A percentile compares a stretch with the other conserved stretches of the same genome.
Conservation (phyloP, 2,888 invertebrate species). For the Zaprionus lineosus region DNA sequence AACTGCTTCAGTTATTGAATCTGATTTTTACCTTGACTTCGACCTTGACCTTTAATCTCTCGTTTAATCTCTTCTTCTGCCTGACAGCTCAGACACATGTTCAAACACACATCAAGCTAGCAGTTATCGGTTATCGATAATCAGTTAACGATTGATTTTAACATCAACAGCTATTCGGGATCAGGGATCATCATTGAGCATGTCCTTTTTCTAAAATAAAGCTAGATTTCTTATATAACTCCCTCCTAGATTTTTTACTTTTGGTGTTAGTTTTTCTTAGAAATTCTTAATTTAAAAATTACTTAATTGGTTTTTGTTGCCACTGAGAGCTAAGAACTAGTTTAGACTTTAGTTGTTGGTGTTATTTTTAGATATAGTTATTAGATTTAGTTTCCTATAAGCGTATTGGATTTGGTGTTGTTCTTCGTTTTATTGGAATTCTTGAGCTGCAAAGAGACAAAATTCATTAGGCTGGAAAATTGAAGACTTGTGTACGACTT, state of each 20-base stretch:
- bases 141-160: too few species aligned
- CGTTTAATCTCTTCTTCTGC: too few species aligned
- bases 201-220: neutral
- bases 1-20: conserved; percentile 4
- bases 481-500: too few species aligned
- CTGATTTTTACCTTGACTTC: too few species aligned
- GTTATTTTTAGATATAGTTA: conserved; percentile 3
- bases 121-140: too few species aligned
- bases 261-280: neutral
- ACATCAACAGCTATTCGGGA: too few species aligned
- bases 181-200: too few species aligned
- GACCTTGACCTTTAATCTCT: too few species aligned
- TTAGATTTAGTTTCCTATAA: conserved; percentile 9
- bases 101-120: neutral
- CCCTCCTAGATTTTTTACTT: neutral
- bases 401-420: conserved; percentile 36
- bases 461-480: too few species aligned
- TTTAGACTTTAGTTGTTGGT: conserved; percentile 8
- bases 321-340: conserved; percentile 3
- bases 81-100: conserved; percentile 40
- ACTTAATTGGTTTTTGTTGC: neutral
- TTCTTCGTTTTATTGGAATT: conserved; percentile 21
- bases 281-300: neutral
- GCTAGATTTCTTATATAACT: neutral
- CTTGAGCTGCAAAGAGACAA: conserved; percentile 20